Base-by-base conservation (phyloP, 2,888 invertebrate species). In the Microchrysa polita region DNA sequence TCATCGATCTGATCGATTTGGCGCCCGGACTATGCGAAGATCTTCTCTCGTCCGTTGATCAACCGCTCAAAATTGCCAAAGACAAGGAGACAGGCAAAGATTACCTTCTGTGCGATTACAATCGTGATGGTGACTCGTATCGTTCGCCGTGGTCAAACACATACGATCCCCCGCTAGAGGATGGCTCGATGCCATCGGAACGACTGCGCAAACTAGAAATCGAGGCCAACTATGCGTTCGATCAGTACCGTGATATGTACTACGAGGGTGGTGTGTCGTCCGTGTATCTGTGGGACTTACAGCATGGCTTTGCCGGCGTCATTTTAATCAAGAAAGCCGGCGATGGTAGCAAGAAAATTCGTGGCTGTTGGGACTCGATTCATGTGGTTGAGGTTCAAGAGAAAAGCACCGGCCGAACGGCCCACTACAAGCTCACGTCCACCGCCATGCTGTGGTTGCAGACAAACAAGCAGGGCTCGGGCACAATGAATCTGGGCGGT, bases 401-500 rank as follows among this genome's bases (percentile, higher is more conserved):
- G 84, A 98, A 98, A 86, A 92, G 95, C 63, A 93, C 93, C 23
- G 97, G 97, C 0, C 89, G 96, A 72, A 94, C 92, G 79, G 98
- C 98, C 23, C 97, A 98, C 84, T 99, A 99, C 84, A 99, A 99
- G 87, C 89, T 99, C 81, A 99, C 98, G 57, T 98, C 98, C 0
- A 99, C 99, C 0, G 97, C 96, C 0, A 99, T 99, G 98, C 86
- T 99, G 75, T 99, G 99, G 99, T 89, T 99, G 74, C 98, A 99
- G 84, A 99, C 99, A 1, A 97, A 96, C 82, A 97, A 97, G 84
- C 91, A 91, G 80, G 95, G 94, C 72, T 98, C 98, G 14, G 99
- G 99, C 18, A 97, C 97, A 16, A 98, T 99, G 97, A 99, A 98
- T 86, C 88, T 99, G 72, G 99, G 99, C 0, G 99, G 99, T 63